Evolutionary conservation across 2,113 vertebrate species (phyloP).

Genomic region (Catharus fuscescens): DNA sequence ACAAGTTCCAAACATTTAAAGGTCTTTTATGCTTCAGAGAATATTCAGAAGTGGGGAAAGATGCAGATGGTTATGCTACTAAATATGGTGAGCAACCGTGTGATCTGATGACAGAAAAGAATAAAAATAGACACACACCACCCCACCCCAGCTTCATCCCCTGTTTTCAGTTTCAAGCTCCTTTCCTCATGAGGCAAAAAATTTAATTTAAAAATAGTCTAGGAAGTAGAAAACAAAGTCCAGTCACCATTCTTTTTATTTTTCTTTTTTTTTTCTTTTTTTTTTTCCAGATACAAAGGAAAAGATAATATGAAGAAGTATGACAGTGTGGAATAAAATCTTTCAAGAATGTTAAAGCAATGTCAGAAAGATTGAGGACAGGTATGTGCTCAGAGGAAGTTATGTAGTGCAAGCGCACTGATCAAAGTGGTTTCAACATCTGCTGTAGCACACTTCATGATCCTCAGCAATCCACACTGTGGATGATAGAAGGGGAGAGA

Average conservation of each 20-base stretch:
- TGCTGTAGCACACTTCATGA: neutral
- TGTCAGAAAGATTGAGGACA: neutral
- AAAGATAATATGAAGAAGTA: neutral
- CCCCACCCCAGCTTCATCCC: neutral
- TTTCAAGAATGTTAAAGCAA: neutral
- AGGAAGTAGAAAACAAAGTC: neutral
- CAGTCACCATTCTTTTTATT: accelerated
- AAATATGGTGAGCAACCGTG: neutral
- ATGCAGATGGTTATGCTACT: constrained; percentile 3
- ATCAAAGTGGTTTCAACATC: constrained; percentile 15
- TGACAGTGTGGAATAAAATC: neutral
- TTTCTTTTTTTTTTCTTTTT: too few species aligned
- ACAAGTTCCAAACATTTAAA: neutral
- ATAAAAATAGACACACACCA: neutral
- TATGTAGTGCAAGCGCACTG: neutral
- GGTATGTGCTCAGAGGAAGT: neutral
- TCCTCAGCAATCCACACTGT: neutral
- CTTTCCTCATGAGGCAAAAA: neutral
- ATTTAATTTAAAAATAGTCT: neutral
- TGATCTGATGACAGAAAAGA: neutral
- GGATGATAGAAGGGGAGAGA: neutral
- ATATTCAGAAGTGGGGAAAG: neutral
- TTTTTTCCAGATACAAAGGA: neutral
- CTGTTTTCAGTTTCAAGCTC: neutral
- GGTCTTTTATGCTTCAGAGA: neutral